A percentile compares a stretch with the other conserved stretches of the same genome.
Evolutionary conservation across 2,797 vertebrate genomes (phyloP).

Genomic region (Phoebastria nigripes): DNA sequence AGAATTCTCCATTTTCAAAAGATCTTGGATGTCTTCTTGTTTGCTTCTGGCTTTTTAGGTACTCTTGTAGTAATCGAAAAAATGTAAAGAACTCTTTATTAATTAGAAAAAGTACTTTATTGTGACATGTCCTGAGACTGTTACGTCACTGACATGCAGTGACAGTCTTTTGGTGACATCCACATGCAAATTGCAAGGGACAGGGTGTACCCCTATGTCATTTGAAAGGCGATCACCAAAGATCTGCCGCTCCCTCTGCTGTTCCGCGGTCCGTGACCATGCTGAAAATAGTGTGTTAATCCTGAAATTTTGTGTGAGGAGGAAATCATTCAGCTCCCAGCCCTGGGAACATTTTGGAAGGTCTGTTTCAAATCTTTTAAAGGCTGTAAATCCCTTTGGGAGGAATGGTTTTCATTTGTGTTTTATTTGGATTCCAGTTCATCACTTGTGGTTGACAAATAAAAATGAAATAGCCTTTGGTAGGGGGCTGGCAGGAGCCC

Average conservation of each 20-base stretch:
- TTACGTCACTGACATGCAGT: neutral
- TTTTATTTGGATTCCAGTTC: neutral
- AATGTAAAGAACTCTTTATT: neutral
- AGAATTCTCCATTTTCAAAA: constrained; percentile 78
- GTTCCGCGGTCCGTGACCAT: fast-evolving
- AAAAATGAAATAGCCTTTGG: neutral
- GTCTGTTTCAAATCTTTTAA: neutral
- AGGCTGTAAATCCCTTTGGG: neutral
- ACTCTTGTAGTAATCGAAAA: neutral
- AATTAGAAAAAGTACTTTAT: neutral
- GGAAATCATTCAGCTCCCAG: neutral
- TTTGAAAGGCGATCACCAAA: neutral
- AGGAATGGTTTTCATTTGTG: neutral
- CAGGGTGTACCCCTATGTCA: neutral
- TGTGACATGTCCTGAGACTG: neutral
- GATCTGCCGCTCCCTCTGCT: neutral
- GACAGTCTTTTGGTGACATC: neutral
- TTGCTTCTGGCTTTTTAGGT: constrained; percentile 28
- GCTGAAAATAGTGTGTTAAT: neutral
- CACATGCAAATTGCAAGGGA: neutral
- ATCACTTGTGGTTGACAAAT: neutral
- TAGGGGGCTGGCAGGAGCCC: neutral
- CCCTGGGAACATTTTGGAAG: neutral
- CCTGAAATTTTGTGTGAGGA: neutral
- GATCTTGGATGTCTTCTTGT: constrained; percentile 32